Evolutionary conservation across 2,113 vertebrate species (phyloP).

Genomic region (Epinephelus moara): DNA sequence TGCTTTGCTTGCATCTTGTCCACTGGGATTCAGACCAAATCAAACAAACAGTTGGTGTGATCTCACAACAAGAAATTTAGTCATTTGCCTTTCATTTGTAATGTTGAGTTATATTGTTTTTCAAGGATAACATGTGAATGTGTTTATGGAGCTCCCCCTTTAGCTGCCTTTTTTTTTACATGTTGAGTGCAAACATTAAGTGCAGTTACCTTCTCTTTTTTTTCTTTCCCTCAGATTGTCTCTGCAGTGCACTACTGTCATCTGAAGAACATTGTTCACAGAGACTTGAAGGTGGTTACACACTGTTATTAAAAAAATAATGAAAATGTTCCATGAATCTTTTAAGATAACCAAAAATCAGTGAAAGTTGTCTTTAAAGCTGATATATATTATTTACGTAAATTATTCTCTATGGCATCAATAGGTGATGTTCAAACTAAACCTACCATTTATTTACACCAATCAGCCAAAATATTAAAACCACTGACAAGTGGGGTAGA

Average conservation of each 20-base stretch:
- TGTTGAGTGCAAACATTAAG: not conserved
- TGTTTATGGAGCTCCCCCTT: not conserved
- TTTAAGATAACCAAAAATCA: not conserved
- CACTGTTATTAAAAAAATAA: not conserved
- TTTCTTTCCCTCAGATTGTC: constrained; percentile 82
- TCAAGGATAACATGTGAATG: not conserved
- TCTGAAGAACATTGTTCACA: constrained; percentile 93
- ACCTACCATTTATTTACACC: not conserved
- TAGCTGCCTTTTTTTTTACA: not conserved
- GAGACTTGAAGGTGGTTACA: constrained; percentile 89
- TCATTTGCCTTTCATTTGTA: not conserved
- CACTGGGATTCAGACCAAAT: constrained; percentile 13
- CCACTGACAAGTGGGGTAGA: no score
- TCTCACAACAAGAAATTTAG: not conserved
- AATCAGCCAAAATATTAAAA: no score
- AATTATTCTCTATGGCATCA: not conserved
- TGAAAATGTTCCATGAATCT: not conserved
- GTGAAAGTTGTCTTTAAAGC: not conserved
- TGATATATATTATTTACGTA: not conserved
- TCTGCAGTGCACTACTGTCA: constrained; percentile 91
- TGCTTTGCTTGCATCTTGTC: constrained; percentile 7
- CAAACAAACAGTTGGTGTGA: not conserved
- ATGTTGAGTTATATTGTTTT: not conserved
- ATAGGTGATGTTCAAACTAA: not conserved
- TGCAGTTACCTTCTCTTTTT: not conserved